phyloP scores from a whole-genome alignment of 2,113 vertebrate species.

The Pandion haliaetus region DNA sequence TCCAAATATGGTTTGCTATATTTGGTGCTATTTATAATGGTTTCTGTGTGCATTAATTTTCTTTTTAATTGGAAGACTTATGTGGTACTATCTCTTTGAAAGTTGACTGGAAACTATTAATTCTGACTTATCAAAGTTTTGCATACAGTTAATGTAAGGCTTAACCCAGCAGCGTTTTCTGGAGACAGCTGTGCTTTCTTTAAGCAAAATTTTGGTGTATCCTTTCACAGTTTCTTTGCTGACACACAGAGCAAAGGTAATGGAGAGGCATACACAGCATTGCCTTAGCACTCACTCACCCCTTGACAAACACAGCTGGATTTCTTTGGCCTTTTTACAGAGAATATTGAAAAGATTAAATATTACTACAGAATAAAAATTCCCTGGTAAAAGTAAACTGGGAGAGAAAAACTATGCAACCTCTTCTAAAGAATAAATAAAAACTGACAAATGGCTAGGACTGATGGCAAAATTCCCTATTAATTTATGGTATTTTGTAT shows the following conservation, averaged over 20 bases:
- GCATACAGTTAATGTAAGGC: not conserved
- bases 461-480: not conserved
- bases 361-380: not conserved
- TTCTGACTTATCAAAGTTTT: slow-evolving; percentile 22
- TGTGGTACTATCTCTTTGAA: slow-evolving; percentile 28
- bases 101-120: slow-evolving; percentile 33
- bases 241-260: not conserved
- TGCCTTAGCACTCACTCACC: not conserved
- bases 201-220: not conserved
- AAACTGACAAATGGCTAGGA: not conserved
- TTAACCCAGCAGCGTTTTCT: not conserved
- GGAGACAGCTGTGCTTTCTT: not conserved
- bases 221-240: not conserved
- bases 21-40: slow-evolving; percentile 33
- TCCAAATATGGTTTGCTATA: slow-evolving; percentile 2
- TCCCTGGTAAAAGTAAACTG: not conserved
- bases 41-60: slow-evolving; percentile 46
- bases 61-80: slow-evolving; percentile 33
- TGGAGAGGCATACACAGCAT: not conserved
- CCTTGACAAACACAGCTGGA: not conserved
- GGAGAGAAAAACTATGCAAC: not conserved
- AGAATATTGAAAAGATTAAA: not conserved
- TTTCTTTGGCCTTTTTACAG: not conserved
- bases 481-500: slow-evolving; percentile 5
- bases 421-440: not conserved